phyloP scores from a whole-genome alignment of 2,888 invertebrate species.

The Agrypnus murinus region DNA sequence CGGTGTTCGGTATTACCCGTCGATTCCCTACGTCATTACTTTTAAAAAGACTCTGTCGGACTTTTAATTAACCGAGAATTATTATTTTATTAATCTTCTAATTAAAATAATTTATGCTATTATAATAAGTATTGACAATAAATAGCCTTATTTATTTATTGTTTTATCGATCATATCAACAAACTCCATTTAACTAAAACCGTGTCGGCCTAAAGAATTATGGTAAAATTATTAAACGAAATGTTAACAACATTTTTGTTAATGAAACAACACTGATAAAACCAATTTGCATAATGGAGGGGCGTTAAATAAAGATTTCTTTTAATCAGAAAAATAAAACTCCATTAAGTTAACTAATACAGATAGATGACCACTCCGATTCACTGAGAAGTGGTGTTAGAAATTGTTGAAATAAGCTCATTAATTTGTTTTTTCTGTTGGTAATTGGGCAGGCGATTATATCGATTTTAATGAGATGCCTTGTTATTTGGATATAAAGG shows the following conservation, averaged over 20 bases:
- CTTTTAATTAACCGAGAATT: no score
- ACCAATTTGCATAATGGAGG: conserved; percentile 21
- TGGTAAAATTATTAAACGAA: no score
- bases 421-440: conserved; percentile 24
- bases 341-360: conserved; percentile 11
- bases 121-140: no score
- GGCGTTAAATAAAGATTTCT: conserved; percentile 20
- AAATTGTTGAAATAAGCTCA: conserved; percentile 32
- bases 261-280: conserved; percentile 1
- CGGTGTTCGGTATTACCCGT: no score
- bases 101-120: no score
- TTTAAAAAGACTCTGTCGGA: no score
- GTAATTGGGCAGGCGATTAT: conserved; percentile 30
- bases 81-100: no score
- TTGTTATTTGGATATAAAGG: conserved; percentile 26
- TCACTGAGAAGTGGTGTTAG: conserved; percentile 17
- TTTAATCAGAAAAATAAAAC: conserved; percentile 8
- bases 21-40: no score
- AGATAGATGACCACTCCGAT: conserved; percentile 14
- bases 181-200: no score
- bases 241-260: background rate
- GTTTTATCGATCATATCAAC: no score
- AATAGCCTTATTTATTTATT: no score
- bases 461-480: conserved; percentile 28
- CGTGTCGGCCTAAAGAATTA: no score